Evolutionary conservation across 2,888 invertebrate species (phyloP), one percentile per base, ranked within the genome.

Genomic region (Agrochola lychnidis): DNA sequence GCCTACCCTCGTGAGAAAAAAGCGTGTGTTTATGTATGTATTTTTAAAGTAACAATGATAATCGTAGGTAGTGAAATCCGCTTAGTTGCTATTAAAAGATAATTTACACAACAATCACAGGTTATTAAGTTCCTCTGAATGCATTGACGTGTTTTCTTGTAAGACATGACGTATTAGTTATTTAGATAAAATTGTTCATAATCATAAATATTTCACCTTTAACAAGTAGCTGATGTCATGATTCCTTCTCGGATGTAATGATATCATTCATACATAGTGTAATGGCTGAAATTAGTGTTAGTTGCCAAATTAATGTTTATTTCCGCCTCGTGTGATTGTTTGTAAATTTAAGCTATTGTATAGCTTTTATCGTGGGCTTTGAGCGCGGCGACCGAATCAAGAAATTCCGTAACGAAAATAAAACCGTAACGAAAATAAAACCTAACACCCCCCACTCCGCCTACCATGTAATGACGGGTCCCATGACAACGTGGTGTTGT

Each of bases 141-240:
- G 40, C 25, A 45, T 63, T 57, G 14, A 51, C 48, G 16, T 67
- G 48, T 66, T 14, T 80, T 74, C 36, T 57, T 51, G 42, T 67
- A 51, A 51, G 22, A 51, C 56, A 22, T 74, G 62, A 63, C 51
- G 57, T 68, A 22, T 74, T 63, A 16, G 56, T 30, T 62, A 57
- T 79, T 57, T 74, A 63, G 62, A 79, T 68, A 79, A 79, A n/a
- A 79, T 73, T 56, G 40, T 74, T 74, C 22, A 51, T 3, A 42
- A 16, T 25, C 51, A 42, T 42, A 42, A 78, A 79, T 66, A 64
- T 3, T 66, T 66, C 42, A 66, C 19, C 67, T 66, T 10, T 16
- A 53, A 40, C 5, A 16, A 36, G 30, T 48, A 42, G 19, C 7
- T 79, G 80, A 80, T 81, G 80, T 81, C 81, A 80, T 45, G 14